phyloP scores from a whole-genome alignment of 2,888 invertebrate species.

The Tetragnatha montana region DNA sequence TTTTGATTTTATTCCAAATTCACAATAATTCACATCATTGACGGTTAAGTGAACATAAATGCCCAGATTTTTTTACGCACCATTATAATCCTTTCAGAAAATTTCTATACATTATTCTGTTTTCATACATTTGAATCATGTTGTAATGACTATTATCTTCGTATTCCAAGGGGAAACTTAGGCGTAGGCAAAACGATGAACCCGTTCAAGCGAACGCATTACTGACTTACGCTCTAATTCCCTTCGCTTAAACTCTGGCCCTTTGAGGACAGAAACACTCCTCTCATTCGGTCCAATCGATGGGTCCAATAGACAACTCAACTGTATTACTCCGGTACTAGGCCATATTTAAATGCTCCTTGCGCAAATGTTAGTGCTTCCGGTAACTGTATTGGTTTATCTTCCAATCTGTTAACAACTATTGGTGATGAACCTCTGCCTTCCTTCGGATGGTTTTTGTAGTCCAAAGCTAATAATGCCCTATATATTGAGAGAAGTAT shows the following conservation, averaged over 20 bases:
- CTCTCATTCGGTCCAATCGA: slow-evolving; percentile 26
- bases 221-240: slow-evolving; percentile 2
- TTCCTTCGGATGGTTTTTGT: no score
- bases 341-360: slow-evolving; percentile 18
- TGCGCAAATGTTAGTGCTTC: not conserved
- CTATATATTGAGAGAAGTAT: no score
- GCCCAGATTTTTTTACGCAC: no score
- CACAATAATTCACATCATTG: no score
- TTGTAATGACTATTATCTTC: no score
- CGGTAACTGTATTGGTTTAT: slow-evolving; percentile 43
- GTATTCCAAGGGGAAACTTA: not conserved
- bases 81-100: no score
- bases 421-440: slow-evolving; percentile 5
- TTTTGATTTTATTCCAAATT: no score
- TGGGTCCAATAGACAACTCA: slow-evolving; percentile 9
- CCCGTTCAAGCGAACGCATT: not conserved
- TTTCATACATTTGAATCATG: no score
- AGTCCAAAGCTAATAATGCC: no score
- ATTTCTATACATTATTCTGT: no score
- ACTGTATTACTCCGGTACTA: slow-evolving; percentile 3
- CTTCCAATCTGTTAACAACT: slow-evolving; percentile 23
- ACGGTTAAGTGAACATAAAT: no score
- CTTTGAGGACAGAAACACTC: slow-evolving; percentile 2
- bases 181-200: not conserved
- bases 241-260: slow-evolving; percentile 9